Percentiles rank a stretch among this genome's conserved stretches.
These are phyloP conservation scores for Solenopsis invicta DNA, from an alignment of 1,140 invertebrate genomes.

Conservation along the genomic window DNA sequence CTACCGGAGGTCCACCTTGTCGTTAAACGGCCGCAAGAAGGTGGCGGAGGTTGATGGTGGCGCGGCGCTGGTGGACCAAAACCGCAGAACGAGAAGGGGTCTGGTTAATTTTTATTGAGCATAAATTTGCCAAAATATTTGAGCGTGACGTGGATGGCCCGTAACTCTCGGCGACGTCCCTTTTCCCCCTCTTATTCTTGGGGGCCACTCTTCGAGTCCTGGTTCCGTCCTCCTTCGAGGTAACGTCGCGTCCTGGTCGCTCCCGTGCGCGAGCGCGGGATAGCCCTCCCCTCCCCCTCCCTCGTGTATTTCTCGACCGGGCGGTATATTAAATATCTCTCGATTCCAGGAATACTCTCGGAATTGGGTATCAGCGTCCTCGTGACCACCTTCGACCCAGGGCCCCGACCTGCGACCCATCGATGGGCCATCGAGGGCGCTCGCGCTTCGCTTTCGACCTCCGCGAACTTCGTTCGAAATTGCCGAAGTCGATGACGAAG, in stretches of 20 bases:
- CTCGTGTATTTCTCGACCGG: conserved; percentile 30
- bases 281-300: background rate
- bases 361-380: conserved; percentile 67
- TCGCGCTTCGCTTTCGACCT: conserved; percentile 61
- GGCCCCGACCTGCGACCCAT: conserved; percentile 62
- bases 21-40: conserved; percentile 79
- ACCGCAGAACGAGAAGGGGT: conserved; percentile 76
- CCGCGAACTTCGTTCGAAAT: conserved; percentile 28
- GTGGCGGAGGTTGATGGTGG: conserved; percentile 62
- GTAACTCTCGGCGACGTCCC: conserved; percentile 79
- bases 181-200: conserved; percentile 15
- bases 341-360: conserved; percentile 74
- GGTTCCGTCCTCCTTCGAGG: conserved; percentile 45
- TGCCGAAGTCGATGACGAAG: conserved; percentile 13
- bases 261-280: conserved; percentile 36
- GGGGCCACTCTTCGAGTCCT: conserved; percentile 32
- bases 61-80: conserved; percentile 65
- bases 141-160: conserved; percentile 82
- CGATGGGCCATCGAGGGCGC: conserved; percentile 56
- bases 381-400: conserved; percentile 66
- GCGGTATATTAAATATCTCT: conserved; percentile 71
- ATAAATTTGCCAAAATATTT: conserved; percentile 86
- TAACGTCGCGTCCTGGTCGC: conserved; percentile 46
- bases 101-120: conserved; percentile 86
- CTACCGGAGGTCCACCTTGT: conserved; percentile 78